Base-by-base conservation (phyloP, 1,140 invertebrate genomes). In the Brachionus sp. region DNA sequence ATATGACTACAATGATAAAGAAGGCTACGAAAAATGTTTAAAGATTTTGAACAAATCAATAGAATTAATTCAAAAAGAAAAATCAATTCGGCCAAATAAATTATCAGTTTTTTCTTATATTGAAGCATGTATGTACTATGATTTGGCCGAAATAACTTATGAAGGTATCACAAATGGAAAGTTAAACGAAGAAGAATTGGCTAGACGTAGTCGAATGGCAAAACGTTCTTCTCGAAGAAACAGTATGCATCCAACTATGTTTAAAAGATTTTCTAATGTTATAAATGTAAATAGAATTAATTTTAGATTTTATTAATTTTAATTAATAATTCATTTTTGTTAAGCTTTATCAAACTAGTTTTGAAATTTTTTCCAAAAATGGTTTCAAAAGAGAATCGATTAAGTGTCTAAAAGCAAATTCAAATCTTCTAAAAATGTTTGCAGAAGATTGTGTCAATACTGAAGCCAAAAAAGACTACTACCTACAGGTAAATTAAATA, bases 41-140 rank as follows among this genome's bases (percentile, higher is more conserved):
- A 80, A 66, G 57, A 62, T 80, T 35, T 23, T 80, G 10, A 33
- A 80, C 33, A 80, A 80, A 50, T 39, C 77, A 25, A 80, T 80
- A 7, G 77, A 80, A 42, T 10, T 80, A 3, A 13, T 80, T 10
- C 29, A 62, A 37, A 37, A 62, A 13, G 77, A 80, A 42, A 62
- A 80, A 35, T 44, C 77, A 12, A 57, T 10, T 1, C 19, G 77
- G 12, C 3, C 10, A 62, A 80, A 80, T 44, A 80, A 62, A 37
- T 23, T 16, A 16, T 19, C 50, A 29, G 39, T 6, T 12, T 39
- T 80, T 0, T 1, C 50, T 13, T 80, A 62, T 37, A 80, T 80
- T 13, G 77, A 80, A 57, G 77, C 23, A 5, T 33, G 35, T 16
- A 29, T 80, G 16, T 39, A 62, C 19, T 33, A 10, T 62, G 23